Evolutionary conservation across 2,888 invertebrate genomes (phyloP), one percentile per base, ranked within the genome.

Genomic region (Phlogophora meticulosa): DNA sequence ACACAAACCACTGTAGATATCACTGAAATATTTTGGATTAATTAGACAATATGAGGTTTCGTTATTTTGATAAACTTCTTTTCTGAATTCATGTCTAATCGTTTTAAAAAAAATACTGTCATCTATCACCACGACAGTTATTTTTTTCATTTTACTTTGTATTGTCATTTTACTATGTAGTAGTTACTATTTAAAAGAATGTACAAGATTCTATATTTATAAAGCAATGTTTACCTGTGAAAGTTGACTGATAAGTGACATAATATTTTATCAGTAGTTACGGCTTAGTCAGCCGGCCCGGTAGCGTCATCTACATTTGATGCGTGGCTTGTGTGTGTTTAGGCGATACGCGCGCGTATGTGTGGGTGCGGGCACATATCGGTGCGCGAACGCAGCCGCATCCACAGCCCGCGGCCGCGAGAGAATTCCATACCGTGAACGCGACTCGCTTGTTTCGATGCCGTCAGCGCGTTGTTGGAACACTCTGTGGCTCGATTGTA

Each of bases 371-470:
- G 81, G 81, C 86, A 89, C 87, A 86, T 90, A 90, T 91, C 89
- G 89, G 86, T 87, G 90, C 91, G 91, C 92, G 93, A 92, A 91
- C 94, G 93, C 93, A 92, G 91, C 94, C 90, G 87, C 90, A 85
- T 85, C 87, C 86, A 86, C 91, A 87, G 87, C 82, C 82, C 87
- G 88, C 89, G 88, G 83, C 85, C 88, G 88, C 90, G 90, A 90
- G 92, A 90, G 91, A 92, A 93, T 92, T 92, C 88, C 87, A 91
- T 91, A 92, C 88, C 92, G 93, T 93, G 94, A 94, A 93, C 94
- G 93, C 93, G 90, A 88, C 92, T 90, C 84, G 90, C 88, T 91
- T 90, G 92, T 92, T 93, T 91, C 91, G 89, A 93, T 92, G 91
- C 92, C 91, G 94, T 92, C 93, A 93, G 93, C 92, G 92, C 92